phyloP scores from a whole-genome alignment of 2,113 vertebrate genomes.

The Natator depressus region DNA sequence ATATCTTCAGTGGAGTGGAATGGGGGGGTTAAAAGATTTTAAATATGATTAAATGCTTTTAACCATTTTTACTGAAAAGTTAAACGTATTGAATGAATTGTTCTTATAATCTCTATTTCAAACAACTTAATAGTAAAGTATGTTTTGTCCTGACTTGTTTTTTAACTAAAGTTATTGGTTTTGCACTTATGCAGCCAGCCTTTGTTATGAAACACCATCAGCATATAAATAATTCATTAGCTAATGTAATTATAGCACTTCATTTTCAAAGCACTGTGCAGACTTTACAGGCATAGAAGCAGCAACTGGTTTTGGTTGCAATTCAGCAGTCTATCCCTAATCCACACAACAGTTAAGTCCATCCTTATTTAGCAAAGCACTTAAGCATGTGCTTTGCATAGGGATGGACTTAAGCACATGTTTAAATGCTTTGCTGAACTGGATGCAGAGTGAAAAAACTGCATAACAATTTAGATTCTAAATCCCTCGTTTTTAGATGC shows the following conservation, averaged over 20 bases:
- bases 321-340: neutral
- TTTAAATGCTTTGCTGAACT: neutral
- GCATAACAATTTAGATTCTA: neutral
- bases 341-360: neutral
- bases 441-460: neutral
- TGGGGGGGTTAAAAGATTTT: neutral
- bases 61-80: neutral
- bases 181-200: neutral
- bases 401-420: neutral
- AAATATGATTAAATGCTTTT: neutral
- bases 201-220: neutral
- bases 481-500: neutral
- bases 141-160: neutral
- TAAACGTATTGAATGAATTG: neutral
- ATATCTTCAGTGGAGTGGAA: neutral
- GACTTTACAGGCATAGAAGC: neutral
- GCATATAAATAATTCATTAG: neutral
- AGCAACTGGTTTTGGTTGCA: neutral
- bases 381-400: neutral
- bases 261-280: neutral
- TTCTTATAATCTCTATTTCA: neutral
- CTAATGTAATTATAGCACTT: neutral
- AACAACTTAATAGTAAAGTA: neutral
- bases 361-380: neutral
- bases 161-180: neutral